Evolutionary conservation across 2,797 vertebrate genomes (phyloP), one percentile per base, ranked within the genome.

Genomic region (Hephaestus fuliginosus): DNA sequence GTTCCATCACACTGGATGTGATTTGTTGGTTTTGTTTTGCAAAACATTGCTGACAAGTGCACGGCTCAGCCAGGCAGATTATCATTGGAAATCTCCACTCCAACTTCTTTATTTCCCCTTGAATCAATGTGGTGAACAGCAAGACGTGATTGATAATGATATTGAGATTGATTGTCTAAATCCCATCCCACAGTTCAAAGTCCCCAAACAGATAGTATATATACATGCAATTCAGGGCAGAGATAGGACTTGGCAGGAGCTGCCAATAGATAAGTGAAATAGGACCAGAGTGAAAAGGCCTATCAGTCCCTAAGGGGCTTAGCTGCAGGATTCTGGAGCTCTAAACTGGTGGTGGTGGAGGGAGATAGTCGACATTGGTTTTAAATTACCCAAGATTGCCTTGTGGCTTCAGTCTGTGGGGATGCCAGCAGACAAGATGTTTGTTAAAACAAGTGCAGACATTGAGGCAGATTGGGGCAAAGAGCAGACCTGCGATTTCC

Each of bases 111-210:
- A 90, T 95, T 95, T 94, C 94, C 94, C 93, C 91, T 90, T 83
- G 79, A 96, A 96, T 98, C 97, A 94, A 95, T 96, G 92, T 81
- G 94, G 93, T 68, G 92, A 95, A 91, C 92, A 95, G 95, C 94
- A 81, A 92, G 93, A 86, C 90, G 95, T 95, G 96, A 96, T 97
- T 96, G 96, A 96, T 96, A 96, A 96, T 95, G 96, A 96, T 97
- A 97, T 95, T 95, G 95, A 96, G 95, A 96, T 96, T 96, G 96
- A 97, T 96, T 93, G 94, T 93, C 95, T 94, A 97, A 98, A 97
- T 97, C 96, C 96, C 94, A 89, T 95, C 91, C 92, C 85, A 91
- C 95, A 96, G 93, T 97, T 96, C 93, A 95, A 95, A 96, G 95
- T 96, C 93, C 91, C 95, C 92, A 94, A 95, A 94, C 92, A 95